Percentiles rank a stretch among this genome's conserved stretches.
Conservation (phyloP, 2,797 vertebrate genomes). For the Propithecus deckenii region DNA sequence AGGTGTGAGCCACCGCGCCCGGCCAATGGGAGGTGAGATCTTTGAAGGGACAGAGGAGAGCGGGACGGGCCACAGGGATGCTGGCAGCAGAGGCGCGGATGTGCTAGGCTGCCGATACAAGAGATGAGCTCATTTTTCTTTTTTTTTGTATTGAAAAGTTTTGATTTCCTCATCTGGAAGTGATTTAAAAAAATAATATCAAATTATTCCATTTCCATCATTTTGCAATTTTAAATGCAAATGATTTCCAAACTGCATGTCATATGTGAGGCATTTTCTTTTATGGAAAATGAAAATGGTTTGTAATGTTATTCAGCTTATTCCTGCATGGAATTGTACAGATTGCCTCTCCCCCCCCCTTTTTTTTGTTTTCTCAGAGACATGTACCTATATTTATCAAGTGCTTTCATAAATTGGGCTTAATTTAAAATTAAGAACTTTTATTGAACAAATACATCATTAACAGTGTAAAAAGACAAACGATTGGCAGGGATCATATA, state of each 20-base stretch:
- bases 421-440: not conserved
- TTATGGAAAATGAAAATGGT: not conserved
- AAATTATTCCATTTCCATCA: not conserved
- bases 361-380: not conserved
- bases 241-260: not conserved
- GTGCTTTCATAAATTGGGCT: not conserved
- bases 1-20: too few relatives aligned
- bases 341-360: too few relatives aligned
- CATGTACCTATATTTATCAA: not conserved
- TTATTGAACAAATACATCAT: not conserved
- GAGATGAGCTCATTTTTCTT: not conserved
- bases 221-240: not conserved
- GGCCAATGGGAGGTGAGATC: not conserved
- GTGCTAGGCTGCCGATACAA: accelerated
- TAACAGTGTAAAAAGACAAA: not conserved
- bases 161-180: not conserved
- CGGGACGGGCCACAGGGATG: too few relatives aligned
- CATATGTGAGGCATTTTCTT: not conserved
- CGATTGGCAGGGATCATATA: not conserved
- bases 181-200: not conserved
- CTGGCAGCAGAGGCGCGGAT: accelerated
- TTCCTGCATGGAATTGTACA: not conserved
- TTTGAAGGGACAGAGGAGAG: too few relatives aligned
- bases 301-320: not conserved
- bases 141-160: not conserved